Percentiles rank a stretch among this genome's conserved stretches.
phyloP scores from a whole-genome alignment of 2,888 invertebrate species.

The Fragum whitleyi region DNA sequence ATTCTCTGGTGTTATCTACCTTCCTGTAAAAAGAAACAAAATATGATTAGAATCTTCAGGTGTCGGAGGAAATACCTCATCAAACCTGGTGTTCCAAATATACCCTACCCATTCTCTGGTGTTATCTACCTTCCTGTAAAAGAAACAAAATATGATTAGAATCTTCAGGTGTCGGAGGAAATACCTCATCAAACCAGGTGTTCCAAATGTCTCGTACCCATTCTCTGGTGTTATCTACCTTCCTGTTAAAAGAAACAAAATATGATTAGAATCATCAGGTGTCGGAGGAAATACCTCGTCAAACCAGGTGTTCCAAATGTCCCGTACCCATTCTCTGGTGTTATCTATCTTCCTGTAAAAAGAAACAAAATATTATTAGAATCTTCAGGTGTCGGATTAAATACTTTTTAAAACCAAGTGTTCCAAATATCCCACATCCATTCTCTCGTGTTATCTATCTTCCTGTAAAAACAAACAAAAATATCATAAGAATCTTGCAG shows the following conservation, averaged over 20 bases:
- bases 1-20: conserved; percentile 79
- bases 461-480: conserved; percentile 54
- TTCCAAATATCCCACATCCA: conserved; percentile 84
- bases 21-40: conserved; percentile 54
- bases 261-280: conserved; percentile 76
- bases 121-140: conserved; percentile 68
- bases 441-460: conserved; percentile 77
- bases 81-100: conserved; percentile 85
- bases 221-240: conserved; percentile 78
- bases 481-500: conserved; percentile 77
- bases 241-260: conserved; percentile 54
- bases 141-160: conserved; percentile 70
- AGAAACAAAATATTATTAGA: conserved; percentile 71
- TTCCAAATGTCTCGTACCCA: conserved; percentile 84
- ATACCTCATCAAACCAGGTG: conserved; percentile 84
- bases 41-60: conserved; percentile 77
- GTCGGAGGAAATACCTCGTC: conserved; percentile 84
- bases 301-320: conserved; percentile 85
- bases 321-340: conserved; percentile 82
- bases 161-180: conserved; percentile 80
- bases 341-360: conserved; percentile 67
- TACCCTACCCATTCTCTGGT: conserved; percentile 83
- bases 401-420: conserved; percentile 84
- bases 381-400: conserved; percentile 80
- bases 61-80: conserved; percentile 83